Evolutionary conservation across 2,888 invertebrate genomes (phyloP).

Genomic region (Melipona bicolor): DNA sequence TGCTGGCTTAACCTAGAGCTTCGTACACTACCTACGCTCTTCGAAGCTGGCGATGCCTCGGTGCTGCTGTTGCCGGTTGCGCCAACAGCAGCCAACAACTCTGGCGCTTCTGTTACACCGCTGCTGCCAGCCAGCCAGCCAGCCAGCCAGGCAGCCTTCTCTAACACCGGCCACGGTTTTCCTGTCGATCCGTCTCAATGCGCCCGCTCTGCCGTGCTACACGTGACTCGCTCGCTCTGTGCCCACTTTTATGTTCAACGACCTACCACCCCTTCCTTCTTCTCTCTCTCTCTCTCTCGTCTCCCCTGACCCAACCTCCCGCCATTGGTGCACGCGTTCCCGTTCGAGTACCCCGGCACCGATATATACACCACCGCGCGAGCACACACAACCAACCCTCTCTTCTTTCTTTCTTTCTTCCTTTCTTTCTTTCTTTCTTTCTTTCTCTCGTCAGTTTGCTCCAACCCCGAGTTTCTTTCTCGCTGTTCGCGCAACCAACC

Average conservation of each 20-base stretch:
- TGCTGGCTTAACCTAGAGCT: slow-evolving; percentile 37
- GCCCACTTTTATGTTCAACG: slow-evolving; percentile 73
- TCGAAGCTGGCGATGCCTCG: not conserved
- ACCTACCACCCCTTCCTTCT: slow-evolving; percentile 59
- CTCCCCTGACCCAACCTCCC: slow-evolving; percentile 63
- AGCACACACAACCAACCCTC: slow-evolving; percentile 23
- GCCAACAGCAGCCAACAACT: slow-evolving; percentile 46
- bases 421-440: not conserved
- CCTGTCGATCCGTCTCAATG: slow-evolving; percentile 71
- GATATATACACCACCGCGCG: slow-evolving; percentile 26
- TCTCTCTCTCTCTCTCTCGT: slow-evolving; percentile 48
- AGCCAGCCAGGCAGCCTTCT: not conserved
- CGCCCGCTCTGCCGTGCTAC: slow-evolving; percentile 56
- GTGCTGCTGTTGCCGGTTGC: slow-evolving; percentile 22
- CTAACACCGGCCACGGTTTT: slow-evolving; percentile 63
- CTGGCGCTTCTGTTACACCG: slow-evolving; percentile 57
- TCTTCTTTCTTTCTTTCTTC: not conserved
- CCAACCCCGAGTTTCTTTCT: too few relatives aligned
- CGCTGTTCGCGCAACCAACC: not conserved
- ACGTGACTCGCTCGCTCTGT: slow-evolving; percentile 67
- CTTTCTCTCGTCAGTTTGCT: too few relatives aligned
- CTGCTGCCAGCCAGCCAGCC: slow-evolving; percentile 24
- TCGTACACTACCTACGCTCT: slow-evolving; percentile 19
- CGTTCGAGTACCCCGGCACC: slow-evolving; percentile 63
- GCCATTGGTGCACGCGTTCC: slow-evolving; percentile 60